Percentiles rank a stretch among this genome's conserved stretches.
Conservation (phyloP, 2,113 vertebrate species). For the Grus americana region DNA sequence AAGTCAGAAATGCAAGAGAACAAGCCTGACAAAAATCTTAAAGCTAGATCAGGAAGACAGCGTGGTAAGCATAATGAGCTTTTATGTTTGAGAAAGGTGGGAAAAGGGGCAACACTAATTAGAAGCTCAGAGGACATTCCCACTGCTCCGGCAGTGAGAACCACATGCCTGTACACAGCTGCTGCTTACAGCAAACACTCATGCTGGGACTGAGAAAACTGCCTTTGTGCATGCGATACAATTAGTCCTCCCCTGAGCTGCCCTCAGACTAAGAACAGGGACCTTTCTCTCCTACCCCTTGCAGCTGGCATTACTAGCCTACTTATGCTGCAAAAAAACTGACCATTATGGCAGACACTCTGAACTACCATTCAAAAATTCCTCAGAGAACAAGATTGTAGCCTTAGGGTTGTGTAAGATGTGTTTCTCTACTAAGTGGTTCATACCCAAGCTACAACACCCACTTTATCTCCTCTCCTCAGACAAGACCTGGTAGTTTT, state of each 20-base stretch:
- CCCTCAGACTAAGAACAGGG: neutral
- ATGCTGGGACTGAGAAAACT: neutral
- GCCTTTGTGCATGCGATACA: neutral
- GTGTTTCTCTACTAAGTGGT: neutral
- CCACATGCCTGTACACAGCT: neutral
- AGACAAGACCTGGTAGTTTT: neutral
- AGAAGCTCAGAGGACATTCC: neutral
- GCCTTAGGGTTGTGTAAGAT: neutral
- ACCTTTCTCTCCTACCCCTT: neutral
- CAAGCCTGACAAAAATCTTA: neutral
- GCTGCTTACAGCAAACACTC: neutral
- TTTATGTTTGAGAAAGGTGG: neutral
- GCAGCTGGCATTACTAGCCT: neutral
- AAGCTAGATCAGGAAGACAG: neutral
- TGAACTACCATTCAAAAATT: neutral
- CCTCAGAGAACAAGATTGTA: neutral
- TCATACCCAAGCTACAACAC: neutral
- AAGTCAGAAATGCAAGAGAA: neutral
- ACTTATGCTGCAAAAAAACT: neutral
- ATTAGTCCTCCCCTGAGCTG: neutral
- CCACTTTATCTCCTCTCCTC: slow-evolving; percentile 48
- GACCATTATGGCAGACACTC: neutral
- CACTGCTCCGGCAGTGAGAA: neutral
- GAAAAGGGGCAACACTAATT: neutral
- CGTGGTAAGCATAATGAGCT: neutral